These are phyloP conservation scores for Aporophyla nigra DNA, from an alignment of 2,888 invertebrate species.

Conservation along the genomic window DNA sequence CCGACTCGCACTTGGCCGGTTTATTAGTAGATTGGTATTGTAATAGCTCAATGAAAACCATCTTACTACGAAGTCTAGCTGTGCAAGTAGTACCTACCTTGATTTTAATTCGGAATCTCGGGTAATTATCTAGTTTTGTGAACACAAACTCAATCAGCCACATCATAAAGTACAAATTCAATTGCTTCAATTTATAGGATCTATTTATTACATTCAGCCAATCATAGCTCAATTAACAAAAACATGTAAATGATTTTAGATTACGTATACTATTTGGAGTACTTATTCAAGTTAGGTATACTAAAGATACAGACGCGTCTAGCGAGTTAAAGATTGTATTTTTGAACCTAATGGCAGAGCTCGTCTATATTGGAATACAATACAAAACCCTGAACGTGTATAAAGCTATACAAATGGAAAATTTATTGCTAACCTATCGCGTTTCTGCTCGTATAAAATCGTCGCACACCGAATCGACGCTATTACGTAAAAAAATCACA, in stretches of 20 bases:
- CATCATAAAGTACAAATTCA: background rate
- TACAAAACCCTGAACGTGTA: background rate
- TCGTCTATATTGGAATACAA: slow-evolving; percentile 28
- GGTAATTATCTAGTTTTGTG: background rate
- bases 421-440: slow-evolving; percentile 9
- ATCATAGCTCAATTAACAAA: background rate
- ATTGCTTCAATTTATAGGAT: background rate
- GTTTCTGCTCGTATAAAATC: slow-evolving; percentile 10
- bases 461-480: background rate
- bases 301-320: background rate
- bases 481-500: slow-evolving; percentile 24
- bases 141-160: background rate
- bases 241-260: background rate
- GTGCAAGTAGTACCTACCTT: no score
- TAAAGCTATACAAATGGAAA: slow-evolving; percentile 15
- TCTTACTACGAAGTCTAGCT: background rate
- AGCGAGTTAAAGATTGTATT: background rate
- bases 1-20: no score
- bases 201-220: background rate
- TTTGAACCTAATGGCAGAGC: background rate
- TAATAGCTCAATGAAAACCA: background rate
- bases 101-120: background rate
- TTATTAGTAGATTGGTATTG: no score
- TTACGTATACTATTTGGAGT: background rate
- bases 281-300: background rate